These are phyloP conservation scores for Sapayoa aenigma DNA, from an alignment of 2,113 vertebrate species.

Conservation along the genomic window DNA sequence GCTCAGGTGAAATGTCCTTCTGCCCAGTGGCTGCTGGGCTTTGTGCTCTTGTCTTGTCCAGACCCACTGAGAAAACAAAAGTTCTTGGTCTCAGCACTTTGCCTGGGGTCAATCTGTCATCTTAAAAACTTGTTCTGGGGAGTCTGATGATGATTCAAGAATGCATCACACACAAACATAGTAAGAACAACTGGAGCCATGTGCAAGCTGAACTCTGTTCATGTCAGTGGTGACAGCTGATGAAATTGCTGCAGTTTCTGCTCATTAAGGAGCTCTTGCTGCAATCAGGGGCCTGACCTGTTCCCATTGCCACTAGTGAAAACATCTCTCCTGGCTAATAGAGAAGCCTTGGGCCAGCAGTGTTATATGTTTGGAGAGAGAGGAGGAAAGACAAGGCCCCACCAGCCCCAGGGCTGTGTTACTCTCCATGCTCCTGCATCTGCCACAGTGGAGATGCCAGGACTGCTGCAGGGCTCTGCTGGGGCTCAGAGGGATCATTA, in stretches of 20 bases:
- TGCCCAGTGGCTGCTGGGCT: neutral
- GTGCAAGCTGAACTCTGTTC: neutral
- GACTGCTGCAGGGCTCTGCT: neutral
- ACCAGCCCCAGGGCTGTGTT: neutral
- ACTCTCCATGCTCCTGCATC: fast-evolving
- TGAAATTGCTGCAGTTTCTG: neutral
- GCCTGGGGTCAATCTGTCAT: neutral
- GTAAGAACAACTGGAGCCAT: neutral
- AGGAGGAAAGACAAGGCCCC: neutral
- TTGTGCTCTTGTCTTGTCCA: neutral
- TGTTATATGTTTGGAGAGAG: neutral
- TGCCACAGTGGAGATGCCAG: neutral
- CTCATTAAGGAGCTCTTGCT: neutral
- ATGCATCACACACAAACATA: neutral
- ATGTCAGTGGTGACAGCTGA: neutral
- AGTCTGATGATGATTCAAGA: neutral
- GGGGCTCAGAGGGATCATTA: neutral
- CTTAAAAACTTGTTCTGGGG: neutral
- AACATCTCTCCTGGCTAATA: neutral
- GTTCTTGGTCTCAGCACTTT: neutral
- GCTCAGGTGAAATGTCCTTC: neutral
- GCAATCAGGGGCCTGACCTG: neutral
- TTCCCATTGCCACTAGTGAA: neutral
- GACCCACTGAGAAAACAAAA: neutral
- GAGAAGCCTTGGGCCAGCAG: neutral